Base-by-base conservation (phyloP, 2,888 invertebrate genomes). In the Caprella mutica region DNA sequence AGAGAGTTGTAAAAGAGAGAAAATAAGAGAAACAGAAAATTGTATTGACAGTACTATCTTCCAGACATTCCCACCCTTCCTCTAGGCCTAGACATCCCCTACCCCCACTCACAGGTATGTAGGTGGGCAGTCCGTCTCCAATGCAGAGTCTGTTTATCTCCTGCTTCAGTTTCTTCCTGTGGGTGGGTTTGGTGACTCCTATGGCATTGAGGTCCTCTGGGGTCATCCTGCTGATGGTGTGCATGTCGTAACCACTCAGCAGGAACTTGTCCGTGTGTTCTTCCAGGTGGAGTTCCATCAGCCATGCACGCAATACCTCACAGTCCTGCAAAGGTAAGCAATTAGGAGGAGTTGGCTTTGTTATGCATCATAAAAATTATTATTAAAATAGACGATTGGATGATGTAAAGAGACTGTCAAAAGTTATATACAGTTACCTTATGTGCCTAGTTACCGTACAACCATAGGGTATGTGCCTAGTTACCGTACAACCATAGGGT, bases 141-240 rank as follows among this genome's bases (percentile, higher is more conserved):
- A 96, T 85, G 72, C 89, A 91, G 63, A 97, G 77, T 72, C 88
- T 86, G 67, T 89, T 91, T 71, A 98, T 93, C 76, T 97, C 94
- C 58, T 90, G 85, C 77, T 97, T 97, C 70, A 98, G 80, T 69
- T 88, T 81, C 73, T 96, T 96, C 68, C 97, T 80, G 74, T 97
- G 96, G 72, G 90, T 88, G 35, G 98, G 97, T 75, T 96, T 94
- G 71, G 93, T 94, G 68, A 98, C 93, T 69, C 82, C 81, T 66
- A 82, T 78, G 24, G 80, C 80, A 30, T 80, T 79, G 66, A 82
- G 71, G 70, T 82, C 82, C 75, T 97, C 96, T 0, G 98, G 97
- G 14, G 97, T 98, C 93, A 97, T 96, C 68, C 94, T 80, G n/a
- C 94, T 89, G 70, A 97, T 91, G 1, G 97, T 97, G 26, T 92